Percentiles rank a stretch among this genome's conserved stretches.
These are phyloP conservation scores for Oreochromis tanganicae DNA, from an alignment of 2,113 vertebrate species.

Conservation along the genomic window DNA sequence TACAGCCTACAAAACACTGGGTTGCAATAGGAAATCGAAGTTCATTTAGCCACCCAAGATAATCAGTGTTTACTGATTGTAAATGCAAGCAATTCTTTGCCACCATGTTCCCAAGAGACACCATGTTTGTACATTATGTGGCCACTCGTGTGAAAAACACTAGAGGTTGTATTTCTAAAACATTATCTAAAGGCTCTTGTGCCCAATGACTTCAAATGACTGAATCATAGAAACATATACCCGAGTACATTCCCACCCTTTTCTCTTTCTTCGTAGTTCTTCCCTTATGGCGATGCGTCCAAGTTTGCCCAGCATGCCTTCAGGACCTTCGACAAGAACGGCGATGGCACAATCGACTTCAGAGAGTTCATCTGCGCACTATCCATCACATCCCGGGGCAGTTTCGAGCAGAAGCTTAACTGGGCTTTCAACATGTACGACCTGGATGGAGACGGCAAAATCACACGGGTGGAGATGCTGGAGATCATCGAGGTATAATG, in stretches of 20 bases:
- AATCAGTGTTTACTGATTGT: not conserved
- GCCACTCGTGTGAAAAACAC: not conserved
- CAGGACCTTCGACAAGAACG: constrained; percentile 97
- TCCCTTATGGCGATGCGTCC: constrained; percentile 94
- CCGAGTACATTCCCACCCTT: not conserved
- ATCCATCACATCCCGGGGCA: constrained; percentile 96
- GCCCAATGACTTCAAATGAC: not conserved
- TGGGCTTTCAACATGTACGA: constrained; percentile 99
- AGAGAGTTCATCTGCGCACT: constrained; percentile 98
- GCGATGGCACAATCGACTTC: constrained; percentile 98
- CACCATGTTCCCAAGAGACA: not conserved
- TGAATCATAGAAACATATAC: accelerated
- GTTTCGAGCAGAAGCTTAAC: constrained; percentile 98
- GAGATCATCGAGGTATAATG: constrained; percentile 93
- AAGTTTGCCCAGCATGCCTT: constrained; percentile 99
- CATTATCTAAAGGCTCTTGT: not conserved
- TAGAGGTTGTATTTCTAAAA: not conserved
- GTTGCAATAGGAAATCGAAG: not conserved
- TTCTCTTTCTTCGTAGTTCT: constrained; percentile 79
- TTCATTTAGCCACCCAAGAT: not conserved
- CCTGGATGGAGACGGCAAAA: constrained; percentile 96
- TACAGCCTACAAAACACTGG: not conserved
- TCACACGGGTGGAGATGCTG: constrained; percentile 97
- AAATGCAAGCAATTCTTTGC: not conserved
- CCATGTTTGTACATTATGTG: not conserved